Conservation (phyloP, 2,113 vertebrate genomes). For the Blennius ocellaris region DNA sequence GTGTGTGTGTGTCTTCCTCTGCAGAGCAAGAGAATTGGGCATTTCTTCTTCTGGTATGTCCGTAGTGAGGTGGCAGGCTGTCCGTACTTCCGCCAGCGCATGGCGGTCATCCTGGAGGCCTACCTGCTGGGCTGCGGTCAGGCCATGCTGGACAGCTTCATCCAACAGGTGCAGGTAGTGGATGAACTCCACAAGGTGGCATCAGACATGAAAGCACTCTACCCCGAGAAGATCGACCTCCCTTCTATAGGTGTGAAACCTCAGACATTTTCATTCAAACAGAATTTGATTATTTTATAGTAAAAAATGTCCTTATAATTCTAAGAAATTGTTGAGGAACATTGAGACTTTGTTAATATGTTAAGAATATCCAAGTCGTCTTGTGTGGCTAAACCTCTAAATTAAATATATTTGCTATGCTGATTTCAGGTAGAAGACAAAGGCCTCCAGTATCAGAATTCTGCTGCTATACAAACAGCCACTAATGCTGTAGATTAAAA, state of each 20-base stretch:
- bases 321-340: too few species aligned
- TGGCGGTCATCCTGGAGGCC: slow-evolving; percentile 84
- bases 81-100: slow-evolving; percentile 81
- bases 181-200: slow-evolving; percentile 74
- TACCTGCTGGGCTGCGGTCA: slow-evolving; percentile 84
- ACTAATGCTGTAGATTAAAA: too few species aligned
- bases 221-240: slow-evolving; percentile 79
- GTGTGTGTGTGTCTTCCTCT: background rate
- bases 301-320: too few species aligned
- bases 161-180: slow-evolving; percentile 79
- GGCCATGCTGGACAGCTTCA: slow-evolving; percentile 76
- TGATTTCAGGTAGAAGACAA: too few species aligned
- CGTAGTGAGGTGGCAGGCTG: slow-evolving; percentile 83
- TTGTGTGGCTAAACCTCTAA: too few species aligned
- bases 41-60: slow-evolving; percentile 87
- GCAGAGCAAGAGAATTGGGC: slow-evolving; percentile 86
- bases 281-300: too few species aligned
- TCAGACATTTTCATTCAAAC: background rate
- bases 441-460: too few species aligned
- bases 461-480: too few species aligned
- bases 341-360: too few species aligned
- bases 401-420: too few species aligned
- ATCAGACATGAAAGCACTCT: slow-evolving; percentile 72
- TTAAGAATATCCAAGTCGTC: too few species aligned
- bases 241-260: slow-evolving; percentile 69